These are phyloP conservation scores for Caenorhabditis latens DNA, from an alignment of 1,140 invertebrate species.

Conservation along the genomic window DNA sequence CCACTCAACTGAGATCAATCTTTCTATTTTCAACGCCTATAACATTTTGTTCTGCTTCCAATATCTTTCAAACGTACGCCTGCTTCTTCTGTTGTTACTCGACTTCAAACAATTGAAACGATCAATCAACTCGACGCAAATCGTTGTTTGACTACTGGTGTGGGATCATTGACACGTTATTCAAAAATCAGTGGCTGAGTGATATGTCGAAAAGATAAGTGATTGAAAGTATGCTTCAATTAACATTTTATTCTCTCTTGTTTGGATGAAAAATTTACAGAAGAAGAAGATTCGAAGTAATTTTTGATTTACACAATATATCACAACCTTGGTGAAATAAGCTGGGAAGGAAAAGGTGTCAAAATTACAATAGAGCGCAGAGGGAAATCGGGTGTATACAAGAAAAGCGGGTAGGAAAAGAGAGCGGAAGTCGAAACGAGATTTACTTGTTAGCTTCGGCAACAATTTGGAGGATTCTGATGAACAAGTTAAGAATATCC, in stretches of 20 bases:
- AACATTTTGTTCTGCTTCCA: not conserved
- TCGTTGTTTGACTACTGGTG: conserved; percentile 15
- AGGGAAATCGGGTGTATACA: not conserved
- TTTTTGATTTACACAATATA: not conserved
- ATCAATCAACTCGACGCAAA: conserved; percentile 23
- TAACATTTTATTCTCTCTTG: conserved; percentile 45
- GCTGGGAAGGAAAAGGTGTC: not conserved
- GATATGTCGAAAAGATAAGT: not conserved
- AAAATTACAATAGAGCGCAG: not conserved
- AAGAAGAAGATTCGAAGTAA: not conserved
- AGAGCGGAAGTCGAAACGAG: not conserved
- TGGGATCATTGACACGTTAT: conserved; percentile 11
- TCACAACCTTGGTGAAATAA: conserved; percentile 30
- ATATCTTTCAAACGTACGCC: not conserved
- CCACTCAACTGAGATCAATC: too few relatives aligned
- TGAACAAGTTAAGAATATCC: conserved; percentile 80
- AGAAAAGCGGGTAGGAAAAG: not conserved
- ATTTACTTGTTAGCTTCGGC: conserved; percentile 74
- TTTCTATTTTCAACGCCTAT: too few relatives aligned
- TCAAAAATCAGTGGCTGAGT: not conserved
- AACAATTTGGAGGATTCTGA: conserved; percentile 78
- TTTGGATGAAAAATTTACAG: not conserved
- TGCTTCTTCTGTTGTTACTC: not conserved
- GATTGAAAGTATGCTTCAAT: not conserved
- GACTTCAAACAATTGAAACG: conserved; percentile 22